phyloP scores from a whole-genome alignment of 2,888 invertebrate species.

The Drosophila meridiana region DNA sequence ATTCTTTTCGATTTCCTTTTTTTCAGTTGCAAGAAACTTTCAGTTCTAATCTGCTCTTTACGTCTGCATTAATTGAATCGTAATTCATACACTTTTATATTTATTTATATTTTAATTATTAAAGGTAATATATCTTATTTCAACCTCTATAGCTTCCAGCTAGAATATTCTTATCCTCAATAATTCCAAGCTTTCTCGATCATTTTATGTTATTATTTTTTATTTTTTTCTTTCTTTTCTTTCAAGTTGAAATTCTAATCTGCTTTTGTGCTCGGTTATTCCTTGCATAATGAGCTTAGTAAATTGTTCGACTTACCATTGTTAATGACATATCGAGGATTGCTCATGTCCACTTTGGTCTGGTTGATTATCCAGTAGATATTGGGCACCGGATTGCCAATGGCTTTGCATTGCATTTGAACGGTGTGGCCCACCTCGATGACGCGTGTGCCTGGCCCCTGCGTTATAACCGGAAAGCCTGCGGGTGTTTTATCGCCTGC shows the following conservation, averaged over 20 bases:
- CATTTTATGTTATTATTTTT: neutral
- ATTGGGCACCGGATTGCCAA: constrained; percentile 92
- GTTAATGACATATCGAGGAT: constrained; percentile 93
- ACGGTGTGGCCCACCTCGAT: constrained; percentile 98
- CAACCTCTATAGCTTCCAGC: neutral
- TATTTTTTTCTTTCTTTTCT: neutral
- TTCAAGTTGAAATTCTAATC: neutral
- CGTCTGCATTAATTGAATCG: neutral
- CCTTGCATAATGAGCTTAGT: neutral
- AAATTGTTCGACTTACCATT: constrained; percentile 87
- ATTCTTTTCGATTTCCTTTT: too few species aligned
- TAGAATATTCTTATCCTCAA: neutral
- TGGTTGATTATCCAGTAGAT: constrained; percentile 98
- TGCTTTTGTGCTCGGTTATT: neutral
- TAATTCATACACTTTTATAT: neutral
- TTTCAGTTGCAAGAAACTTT: too few species aligned
- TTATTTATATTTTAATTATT: neutral
- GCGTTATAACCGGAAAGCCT: constrained; percentile 96
- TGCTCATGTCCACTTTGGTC: constrained; percentile 93
- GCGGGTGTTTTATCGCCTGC: constrained; percentile 93
- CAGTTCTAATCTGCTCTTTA: too few species aligned
- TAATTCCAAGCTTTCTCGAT: neutral
- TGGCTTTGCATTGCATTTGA: constrained; percentile 94
- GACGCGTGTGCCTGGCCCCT: constrained; percentile 95
- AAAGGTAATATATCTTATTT: neutral